These are phyloP conservation scores for Danio jaintianensis DNA, from an alignment of 2,797 vertebrate species.

Conservation along the genomic window DNA sequence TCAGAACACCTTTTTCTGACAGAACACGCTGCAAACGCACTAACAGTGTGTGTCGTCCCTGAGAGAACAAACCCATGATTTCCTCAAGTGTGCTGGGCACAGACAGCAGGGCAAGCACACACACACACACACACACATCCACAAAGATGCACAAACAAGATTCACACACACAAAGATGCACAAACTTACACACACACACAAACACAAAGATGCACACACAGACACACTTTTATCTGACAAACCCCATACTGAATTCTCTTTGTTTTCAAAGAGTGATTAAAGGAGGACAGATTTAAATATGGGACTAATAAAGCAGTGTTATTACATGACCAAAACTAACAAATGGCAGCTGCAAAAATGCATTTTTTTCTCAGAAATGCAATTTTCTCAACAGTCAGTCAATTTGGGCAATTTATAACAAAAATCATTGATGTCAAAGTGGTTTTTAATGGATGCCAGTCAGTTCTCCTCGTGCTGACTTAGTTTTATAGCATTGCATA, in stretches of 20 bases:
- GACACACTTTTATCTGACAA: not conserved
- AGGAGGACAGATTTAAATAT: not conserved
- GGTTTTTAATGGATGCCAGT: not conserved
- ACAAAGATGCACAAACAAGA: not conserved
- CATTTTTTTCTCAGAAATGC: not conserved
- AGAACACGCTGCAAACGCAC: conserved; percentile 18
- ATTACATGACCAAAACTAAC: not conserved
- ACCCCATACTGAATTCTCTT: conserved; percentile 1
- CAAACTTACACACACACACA: not conserved
- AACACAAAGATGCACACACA: not conserved
- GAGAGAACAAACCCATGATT: conserved; percentile 25
- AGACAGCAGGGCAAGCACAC: not conserved
- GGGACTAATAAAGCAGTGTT: not conserved
- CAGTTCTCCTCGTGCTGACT: too few species aligned
- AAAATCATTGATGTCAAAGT: not conserved
- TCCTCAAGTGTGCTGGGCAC: conserved; percentile 3
- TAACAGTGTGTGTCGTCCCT: conserved; percentile 25
- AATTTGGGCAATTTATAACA: too few species aligned
- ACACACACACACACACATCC: not conserved
- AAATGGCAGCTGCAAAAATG: not conserved
- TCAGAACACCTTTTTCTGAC: conserved; percentile 38
- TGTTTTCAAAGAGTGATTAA: not conserved
- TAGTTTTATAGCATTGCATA: not conserved
- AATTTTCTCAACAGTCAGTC: too few species aligned
- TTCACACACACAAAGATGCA: not conserved